Evolutionary conservation across 1,140 invertebrate species (phyloP).

Genomic region (Drosophila lini): DNA sequence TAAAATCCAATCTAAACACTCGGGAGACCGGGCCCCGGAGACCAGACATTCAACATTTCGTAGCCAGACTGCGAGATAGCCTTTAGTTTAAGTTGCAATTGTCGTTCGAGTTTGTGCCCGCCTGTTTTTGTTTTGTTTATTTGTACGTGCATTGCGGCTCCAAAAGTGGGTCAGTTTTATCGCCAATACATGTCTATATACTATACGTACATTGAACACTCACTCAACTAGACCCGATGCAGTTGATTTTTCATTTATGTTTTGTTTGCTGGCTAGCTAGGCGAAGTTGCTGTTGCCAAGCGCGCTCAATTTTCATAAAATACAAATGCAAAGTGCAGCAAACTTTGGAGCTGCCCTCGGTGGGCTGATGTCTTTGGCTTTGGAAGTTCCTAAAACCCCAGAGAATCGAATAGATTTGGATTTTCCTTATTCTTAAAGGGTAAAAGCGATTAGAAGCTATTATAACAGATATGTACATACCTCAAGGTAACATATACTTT

Average conservation of each 20-base stretch:
- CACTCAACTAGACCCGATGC: constrained; percentile 31
- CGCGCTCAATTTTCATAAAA: constrained; percentile 60
- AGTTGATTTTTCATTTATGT: constrained; percentile 39
- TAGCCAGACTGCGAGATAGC: constrained; percentile 42
- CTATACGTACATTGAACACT: constrained; percentile 13
- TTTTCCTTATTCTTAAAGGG: not conserved
- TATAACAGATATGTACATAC: not conserved
- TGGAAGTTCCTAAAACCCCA: not conserved
- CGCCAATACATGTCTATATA: constrained; percentile 47
- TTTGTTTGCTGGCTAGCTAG: constrained; percentile 12
- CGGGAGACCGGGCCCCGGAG: constrained; percentile 9
- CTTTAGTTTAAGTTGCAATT: constrained; percentile 58
- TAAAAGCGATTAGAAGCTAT: not conserved
- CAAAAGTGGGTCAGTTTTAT: constrained; percentile 78
- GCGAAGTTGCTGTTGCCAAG: constrained; percentile 59
- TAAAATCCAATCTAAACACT: constrained; percentile 11
- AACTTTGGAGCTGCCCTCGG: constrained; percentile 28
- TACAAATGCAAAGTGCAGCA: constrained; percentile 17
- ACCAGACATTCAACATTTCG: constrained; percentile 48
- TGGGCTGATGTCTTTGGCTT: not conserved
- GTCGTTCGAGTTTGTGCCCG: constrained; percentile 38
- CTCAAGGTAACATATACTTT: not conserved
- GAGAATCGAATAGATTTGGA: too few species aligned
- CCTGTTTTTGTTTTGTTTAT: constrained; percentile 15
- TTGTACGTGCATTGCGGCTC: constrained; percentile 50